Percentiles rank a stretch among this genome's conserved stretches.
Evolutionary conservation across 2,888 invertebrate species (phyloP).

Genomic region (Agriopis marginaria): DNA sequence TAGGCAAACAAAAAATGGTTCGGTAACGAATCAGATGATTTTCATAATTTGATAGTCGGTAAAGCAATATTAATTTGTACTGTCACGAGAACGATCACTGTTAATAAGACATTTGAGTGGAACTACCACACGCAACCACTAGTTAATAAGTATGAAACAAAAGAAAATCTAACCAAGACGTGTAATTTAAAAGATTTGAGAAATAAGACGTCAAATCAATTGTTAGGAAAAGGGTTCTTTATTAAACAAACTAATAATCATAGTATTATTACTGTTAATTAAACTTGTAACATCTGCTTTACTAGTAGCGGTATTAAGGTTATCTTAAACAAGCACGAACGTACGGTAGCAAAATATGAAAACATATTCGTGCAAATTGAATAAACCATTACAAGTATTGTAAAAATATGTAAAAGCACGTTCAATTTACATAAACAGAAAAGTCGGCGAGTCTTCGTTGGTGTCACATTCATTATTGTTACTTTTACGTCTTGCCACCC

Average conservation of each 20-base stretch:
- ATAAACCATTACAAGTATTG: constrained; percentile 43
- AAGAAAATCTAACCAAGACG: constrained; percentile 57
- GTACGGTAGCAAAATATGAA: constrained; percentile 37
- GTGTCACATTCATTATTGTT: constrained; percentile 75
- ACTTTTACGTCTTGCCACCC: constrained; percentile 79
- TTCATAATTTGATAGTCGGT: constrained; percentile 65
- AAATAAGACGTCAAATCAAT: constrained; percentile 78
- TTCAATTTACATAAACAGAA: constrained; percentile 67
- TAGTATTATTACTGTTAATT: constrained; percentile 76
- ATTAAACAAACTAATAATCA: constrained; percentile 70
- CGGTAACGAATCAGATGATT: constrained; percentile 54
- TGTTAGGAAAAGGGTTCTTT: constrained; percentile 72
- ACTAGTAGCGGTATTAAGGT: neutral
- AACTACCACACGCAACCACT: constrained; percentile 67
- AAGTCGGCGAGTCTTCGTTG: constrained; percentile 59
- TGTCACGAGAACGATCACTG: constrained; percentile 67
- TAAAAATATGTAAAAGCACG: constrained; percentile 46
- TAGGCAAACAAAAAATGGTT: constrained; percentile 69
- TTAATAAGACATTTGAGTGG: constrained; percentile 56
- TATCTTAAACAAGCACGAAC: neutral
- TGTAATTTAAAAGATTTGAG: constrained; percentile 70
- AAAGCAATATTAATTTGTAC: constrained; percentile 67
- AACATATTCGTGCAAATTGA: constrained; percentile 50
- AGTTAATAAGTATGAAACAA: constrained; percentile 56
- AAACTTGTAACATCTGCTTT: constrained; percentile 70